Percentiles rank a stretch among this genome's conserved stretches.
phyloP scores from a whole-genome alignment of 2,888 invertebrate genomes.

The Epsilonema sp. region DNA sequence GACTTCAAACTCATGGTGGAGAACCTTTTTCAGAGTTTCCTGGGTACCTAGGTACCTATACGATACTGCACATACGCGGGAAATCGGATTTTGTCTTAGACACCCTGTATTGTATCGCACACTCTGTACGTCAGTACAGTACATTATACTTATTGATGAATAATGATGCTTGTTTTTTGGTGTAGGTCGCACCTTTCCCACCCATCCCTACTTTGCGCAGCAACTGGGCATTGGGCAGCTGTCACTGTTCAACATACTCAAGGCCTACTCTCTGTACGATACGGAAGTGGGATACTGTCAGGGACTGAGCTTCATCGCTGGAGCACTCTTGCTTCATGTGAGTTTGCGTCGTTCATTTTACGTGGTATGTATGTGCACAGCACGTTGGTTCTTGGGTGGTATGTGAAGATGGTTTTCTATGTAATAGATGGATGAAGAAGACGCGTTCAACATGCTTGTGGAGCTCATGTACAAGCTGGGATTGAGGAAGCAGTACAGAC shows the following conservation, averaged over 20 bases:
- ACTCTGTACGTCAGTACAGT: no score
- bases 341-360: conserved; percentile 31
- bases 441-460: conserved; percentile 63
- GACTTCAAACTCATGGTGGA: no score
- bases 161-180: background rate
- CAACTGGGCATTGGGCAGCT: conserved; percentile 78
- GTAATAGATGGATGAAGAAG: conserved; percentile 80
- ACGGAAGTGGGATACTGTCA: conserved; percentile 89
- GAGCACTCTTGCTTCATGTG: conserved; percentile 73
- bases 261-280: conserved; percentile 82
- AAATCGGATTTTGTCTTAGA: no score
- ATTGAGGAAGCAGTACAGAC: conserved; percentile 66
- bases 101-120: background rate
- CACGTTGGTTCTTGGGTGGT: no score
- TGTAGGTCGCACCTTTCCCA: conserved; percentile 68
- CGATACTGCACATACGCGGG: background rate
- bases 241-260: conserved; percentile 74
- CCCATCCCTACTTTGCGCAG: conserved; percentile 74
- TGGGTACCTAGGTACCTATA: no score
- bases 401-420: no score
- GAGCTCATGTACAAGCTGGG: conserved; percentile 78
- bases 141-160: no score
- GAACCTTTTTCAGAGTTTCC: no score
- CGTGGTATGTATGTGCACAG: no score
- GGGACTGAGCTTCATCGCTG: conserved; percentile 84